Evolutionary conservation across 2,888 invertebrate species (phyloP), one percentile per base, ranked within the genome.

Genomic region (Drosophila lacicola): DNA sequence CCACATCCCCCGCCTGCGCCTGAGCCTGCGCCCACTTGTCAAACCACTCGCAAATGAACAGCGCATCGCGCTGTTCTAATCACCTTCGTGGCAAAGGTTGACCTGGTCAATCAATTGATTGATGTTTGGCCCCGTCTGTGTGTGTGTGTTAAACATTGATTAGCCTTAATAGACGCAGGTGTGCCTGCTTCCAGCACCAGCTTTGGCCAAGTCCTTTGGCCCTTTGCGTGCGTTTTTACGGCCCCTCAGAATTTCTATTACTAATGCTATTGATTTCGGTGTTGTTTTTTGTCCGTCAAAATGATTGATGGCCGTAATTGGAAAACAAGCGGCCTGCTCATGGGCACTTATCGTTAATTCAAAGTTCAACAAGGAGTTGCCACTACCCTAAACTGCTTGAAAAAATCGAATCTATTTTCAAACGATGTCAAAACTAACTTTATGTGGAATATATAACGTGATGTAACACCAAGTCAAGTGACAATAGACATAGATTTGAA

Each of bases 221-320:
- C 64, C 61, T 47, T 68, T 34, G 78, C 64, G 60, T 64, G 64
- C 51, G 19, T 14, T 36, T 29, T 19, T 29, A 9, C 41, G 2
- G 10, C 29, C 46, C 50, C 44, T 50, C 50, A 45, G 1, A 37
- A 39, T 4, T 55, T 39, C 33, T 41, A 36, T 66, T 67, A 45
- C 46, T 42, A 55, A 33, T 63, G 34, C 54, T 54, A 74, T 74
- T 74, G 74, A 74, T 72, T 74, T 69, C 21, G 36, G 25, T 10
- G 39, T 25, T 29, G 55, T 53, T 21, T 55, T 69, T 41, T 74
- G 66, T 63, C 57, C 36, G 36, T 3, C 8, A 68, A 63, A 67
- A 57, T 87, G 82, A 82, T 82, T 84, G 82, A 82, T 82, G 57
- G 70, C 58, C 14, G 65, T 78, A 87, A 82, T 81, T 87, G 68